phyloP scores from a whole-genome alignment of 2,888 invertebrate species.

The Drosophila meridionalis region DNA sequence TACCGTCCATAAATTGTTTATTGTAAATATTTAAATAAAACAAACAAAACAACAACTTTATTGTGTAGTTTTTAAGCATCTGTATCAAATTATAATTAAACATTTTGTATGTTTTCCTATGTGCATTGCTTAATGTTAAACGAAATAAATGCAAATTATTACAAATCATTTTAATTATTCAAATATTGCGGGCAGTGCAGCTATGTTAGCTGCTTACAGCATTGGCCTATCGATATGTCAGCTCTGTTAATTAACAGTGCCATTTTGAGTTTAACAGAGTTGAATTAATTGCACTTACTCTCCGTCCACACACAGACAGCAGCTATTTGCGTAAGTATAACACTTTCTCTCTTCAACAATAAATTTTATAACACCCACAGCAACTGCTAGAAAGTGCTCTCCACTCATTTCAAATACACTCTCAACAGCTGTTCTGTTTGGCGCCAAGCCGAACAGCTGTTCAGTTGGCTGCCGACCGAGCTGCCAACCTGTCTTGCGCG shows the following conservation, averaged over 20 bases:
- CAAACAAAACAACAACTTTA: constrained; percentile 22
- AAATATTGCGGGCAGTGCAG: neutral
- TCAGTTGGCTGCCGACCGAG: neutral
- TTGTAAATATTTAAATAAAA: constrained; percentile 71
- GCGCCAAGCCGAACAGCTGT: constrained; percentile 20
- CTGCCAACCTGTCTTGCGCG: constrained; percentile 31
- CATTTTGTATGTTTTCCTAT: constrained; percentile 48
- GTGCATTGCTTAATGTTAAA: constrained; percentile 35
- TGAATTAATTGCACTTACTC: neutral
- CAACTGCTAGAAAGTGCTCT: neutral
- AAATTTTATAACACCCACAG: neutral
- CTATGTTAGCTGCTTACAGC: neutral
- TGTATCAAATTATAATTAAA: constrained; percentile 22
- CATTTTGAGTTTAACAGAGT: constrained; percentile 22
- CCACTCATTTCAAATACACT: neutral
- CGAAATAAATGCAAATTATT: constrained; percentile 49
- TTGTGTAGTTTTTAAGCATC: constrained; percentile 58
- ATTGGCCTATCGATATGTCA: neutral
- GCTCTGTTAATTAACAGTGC: constrained; percentile 2
- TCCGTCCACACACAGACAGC: too few species aligned
- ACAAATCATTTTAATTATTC: neutral
- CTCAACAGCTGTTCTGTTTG: neutral
- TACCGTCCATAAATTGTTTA: constrained; percentile 52
- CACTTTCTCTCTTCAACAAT: neutral
- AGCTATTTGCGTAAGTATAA: neutral